phyloP scores from a whole-genome alignment of 2,888 invertebrate species.

The Crioceris asparagi region DNA sequence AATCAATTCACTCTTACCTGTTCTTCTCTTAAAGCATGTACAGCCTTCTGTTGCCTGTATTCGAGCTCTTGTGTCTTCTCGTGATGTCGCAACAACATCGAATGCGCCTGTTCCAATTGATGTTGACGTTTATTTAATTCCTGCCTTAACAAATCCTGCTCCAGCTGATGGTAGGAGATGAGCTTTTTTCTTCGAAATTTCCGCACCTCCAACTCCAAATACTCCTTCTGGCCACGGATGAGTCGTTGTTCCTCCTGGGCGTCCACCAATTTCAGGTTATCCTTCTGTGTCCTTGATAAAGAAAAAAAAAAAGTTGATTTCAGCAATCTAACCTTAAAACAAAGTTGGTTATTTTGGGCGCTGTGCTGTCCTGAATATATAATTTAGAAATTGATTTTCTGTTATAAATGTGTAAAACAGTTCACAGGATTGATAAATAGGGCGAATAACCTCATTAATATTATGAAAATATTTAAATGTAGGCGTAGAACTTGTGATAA shows the following conservation, averaged over 20 bases:
- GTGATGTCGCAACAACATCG: constrained; percentile 89
- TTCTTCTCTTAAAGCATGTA: constrained; percentile 82
- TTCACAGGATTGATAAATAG: too few species aligned
- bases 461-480: too few species aligned
- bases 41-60: constrained; percentile 88
- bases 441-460: too few species aligned
- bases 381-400: too few species aligned
- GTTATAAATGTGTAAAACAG: too few species aligned
- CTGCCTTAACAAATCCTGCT: constrained; percentile 82
- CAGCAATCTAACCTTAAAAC: too few species aligned
- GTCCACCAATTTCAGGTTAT: constrained; percentile 82
- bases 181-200: constrained; percentile 87
- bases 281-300: constrained; percentile 66
- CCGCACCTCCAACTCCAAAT: constrained; percentile 83
- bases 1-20: constrained; percentile 44
- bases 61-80: constrained; percentile 95
- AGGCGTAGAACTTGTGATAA: too few species aligned
- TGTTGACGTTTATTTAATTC: constrained; percentile 91
- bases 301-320: background rate
- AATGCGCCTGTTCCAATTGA: constrained; percentile 90
- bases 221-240: constrained; percentile 79
- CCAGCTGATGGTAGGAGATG: constrained; percentile 74
- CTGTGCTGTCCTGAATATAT: too few species aligned
- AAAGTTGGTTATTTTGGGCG: too few species aligned
- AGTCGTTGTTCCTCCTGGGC: constrained; percentile 83